Evolutionary conservation across 2,888 invertebrate species (phyloP).

Genomic region (Cantharis flavilabris): DNA sequence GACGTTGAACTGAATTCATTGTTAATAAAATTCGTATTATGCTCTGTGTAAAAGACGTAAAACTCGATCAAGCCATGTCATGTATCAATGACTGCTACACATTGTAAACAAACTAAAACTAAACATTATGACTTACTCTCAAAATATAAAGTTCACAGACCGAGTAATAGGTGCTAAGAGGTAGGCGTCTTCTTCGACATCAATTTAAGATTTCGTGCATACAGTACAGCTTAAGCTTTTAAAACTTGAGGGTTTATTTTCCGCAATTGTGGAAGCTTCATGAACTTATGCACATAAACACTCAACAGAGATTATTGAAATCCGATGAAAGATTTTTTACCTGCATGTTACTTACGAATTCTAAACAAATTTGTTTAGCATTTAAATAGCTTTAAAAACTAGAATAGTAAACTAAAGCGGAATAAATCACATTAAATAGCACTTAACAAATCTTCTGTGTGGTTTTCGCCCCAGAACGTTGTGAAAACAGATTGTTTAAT

Average conservation of each 20-base stretch:
- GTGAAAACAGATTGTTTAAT: too few species aligned
- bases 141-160: not conserved
- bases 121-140: not conserved
- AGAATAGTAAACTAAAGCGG: too few species aligned
- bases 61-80: too few species aligned
- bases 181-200: not conserved
- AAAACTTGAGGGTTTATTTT: not conserved
- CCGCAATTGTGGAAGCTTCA: not conserved
- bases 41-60: too few species aligned
- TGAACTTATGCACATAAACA: not conserved
- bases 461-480: too few species aligned
- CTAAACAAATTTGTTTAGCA: too few species aligned
- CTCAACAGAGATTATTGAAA: not conserved
- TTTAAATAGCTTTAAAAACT: not conserved
- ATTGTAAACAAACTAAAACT: not conserved
- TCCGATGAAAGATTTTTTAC: not conserved
- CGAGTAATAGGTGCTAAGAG: not conserved
- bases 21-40: too few species aligned
- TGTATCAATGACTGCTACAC: too few species aligned
- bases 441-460: too few species aligned
- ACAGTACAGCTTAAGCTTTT: not conserved
- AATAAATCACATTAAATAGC: too few species aligned
- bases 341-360: too few species aligned
- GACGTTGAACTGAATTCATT: too few species aligned
- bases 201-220: not conserved